phyloP scores from a whole-genome alignment of 2,797 vertebrate species.

The Podarcis lilfordi region DNA sequence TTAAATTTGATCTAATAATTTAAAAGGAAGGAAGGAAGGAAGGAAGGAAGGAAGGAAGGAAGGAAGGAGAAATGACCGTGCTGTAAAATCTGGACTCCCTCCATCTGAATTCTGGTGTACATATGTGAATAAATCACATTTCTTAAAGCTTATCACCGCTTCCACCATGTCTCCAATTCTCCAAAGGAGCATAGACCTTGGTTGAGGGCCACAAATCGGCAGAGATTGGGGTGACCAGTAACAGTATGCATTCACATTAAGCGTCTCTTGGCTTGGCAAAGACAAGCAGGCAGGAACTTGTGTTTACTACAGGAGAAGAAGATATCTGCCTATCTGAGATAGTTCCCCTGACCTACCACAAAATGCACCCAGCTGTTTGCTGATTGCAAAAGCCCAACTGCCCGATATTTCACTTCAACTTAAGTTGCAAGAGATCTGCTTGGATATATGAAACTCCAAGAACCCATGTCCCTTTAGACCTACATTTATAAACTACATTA shows the following conservation, averaged over 20 bases:
- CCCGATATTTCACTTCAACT: neutral
- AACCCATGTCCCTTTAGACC: neutral
- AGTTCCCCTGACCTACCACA: neutral
- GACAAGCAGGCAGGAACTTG: neutral
- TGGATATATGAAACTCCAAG: neutral
- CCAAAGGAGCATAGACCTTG: no score
- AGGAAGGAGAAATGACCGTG: no score
- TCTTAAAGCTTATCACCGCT: no score
- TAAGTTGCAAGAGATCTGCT: neutral
- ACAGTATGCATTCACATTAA: neutral
- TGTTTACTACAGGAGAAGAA: neutral
- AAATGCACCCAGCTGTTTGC: slow-evolving; percentile 7
- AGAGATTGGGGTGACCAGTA: neutral
- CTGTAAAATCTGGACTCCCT: no score
- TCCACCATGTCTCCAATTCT: no score
- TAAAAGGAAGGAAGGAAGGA: no score
- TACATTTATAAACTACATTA: slow-evolving; percentile 5
- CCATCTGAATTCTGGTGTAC: no score
- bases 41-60: no score
- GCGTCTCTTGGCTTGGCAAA: neutral
- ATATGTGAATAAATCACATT: no score
- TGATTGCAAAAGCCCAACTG: neutral
- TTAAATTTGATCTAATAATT: no score
- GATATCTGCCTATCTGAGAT: neutral
- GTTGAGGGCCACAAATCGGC: no score